A percentile compares a stretch with the other conserved stretches of the same genome.
phyloP scores from a whole-genome alignment of 2,113 vertebrate species.

The Thunnus maccoyii region DNA sequence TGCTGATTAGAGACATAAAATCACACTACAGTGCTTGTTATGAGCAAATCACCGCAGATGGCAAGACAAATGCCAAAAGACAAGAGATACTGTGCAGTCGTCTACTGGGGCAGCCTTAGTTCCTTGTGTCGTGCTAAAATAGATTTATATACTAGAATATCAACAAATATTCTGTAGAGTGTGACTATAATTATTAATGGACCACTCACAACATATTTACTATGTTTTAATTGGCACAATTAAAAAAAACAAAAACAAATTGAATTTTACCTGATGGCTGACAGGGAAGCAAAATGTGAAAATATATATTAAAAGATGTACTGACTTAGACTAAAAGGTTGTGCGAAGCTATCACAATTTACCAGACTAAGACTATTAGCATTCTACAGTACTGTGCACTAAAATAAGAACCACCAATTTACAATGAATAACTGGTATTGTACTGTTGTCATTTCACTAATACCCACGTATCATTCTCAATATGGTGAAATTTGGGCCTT shows the following conservation, averaged over 20 bases:
- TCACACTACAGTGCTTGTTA: conserved; percentile 7
- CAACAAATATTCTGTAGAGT: neutral
- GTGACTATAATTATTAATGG: neutral
- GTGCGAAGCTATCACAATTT: neutral
- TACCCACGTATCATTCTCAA: neutral
- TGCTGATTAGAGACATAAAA: conserved; percentile 22
- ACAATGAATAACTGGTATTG: neutral
- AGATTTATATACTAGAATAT: neutral
- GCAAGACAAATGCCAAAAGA: conserved; percentile 10
- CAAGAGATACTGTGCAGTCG: neutral
- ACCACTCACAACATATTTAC: neutral
- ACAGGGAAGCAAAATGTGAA: neutral
- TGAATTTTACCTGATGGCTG: neutral
- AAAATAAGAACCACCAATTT: neutral
- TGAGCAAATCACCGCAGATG: conserved; percentile 16
- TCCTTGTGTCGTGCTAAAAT: neutral
- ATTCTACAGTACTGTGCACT: neutral
- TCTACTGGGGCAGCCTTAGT: neutral
- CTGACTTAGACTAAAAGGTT: neutral
- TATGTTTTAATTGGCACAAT: too few species aligned
- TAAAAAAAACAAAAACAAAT: too few species aligned
- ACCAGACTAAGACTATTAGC: conserved; percentile 1
- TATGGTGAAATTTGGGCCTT: neutral
- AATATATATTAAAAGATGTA: neutral
- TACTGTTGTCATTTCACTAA: neutral